Evolutionary conservation across 2,888 invertebrate species (phyloP).

Genomic region (Megastigmus dorsalis): DNA sequence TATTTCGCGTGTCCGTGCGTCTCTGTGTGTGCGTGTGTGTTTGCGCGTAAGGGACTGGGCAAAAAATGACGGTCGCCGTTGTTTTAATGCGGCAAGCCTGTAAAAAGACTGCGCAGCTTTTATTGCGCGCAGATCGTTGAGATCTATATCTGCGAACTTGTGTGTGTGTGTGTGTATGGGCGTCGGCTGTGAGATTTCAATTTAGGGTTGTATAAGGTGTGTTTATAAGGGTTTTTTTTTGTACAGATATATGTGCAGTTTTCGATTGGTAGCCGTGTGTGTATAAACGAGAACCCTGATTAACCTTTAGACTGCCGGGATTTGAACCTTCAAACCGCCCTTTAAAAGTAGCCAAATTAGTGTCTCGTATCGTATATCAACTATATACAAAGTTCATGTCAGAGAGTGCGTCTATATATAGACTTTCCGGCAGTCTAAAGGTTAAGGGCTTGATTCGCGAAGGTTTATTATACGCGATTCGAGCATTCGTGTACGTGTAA

Average conservation of each 20-base stretch:
- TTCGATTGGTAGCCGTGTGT: not conserved
- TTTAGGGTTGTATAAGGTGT: not conserved
- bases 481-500: too few relatives aligned
- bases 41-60: too few relatives aligned
- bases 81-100: too few relatives aligned
- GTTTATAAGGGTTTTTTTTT: not conserved
- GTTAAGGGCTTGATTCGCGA: too few relatives aligned
- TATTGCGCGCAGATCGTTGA: not conserved
- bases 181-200: constrained; percentile 15
- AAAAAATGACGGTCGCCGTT: too few relatives aligned
- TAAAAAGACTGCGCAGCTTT: not conserved
- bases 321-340: not conserved
- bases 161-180: not conserved
- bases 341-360: not conserved
- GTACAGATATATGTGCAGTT: not conserved
- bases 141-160: not conserved
- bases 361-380: not conserved
- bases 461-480: too few relatives aligned
- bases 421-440: too few relatives aligned
- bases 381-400: too few relatives aligned
- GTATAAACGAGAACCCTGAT: not conserved
- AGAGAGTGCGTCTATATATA: too few relatives aligned
- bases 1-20: not conserved
- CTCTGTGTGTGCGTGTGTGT: not conserved
- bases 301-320: not conserved